These are phyloP conservation scores for Amphipyra berbera DNA, from an alignment of 2,888 invertebrate species.

Conservation along the genomic window DNA sequence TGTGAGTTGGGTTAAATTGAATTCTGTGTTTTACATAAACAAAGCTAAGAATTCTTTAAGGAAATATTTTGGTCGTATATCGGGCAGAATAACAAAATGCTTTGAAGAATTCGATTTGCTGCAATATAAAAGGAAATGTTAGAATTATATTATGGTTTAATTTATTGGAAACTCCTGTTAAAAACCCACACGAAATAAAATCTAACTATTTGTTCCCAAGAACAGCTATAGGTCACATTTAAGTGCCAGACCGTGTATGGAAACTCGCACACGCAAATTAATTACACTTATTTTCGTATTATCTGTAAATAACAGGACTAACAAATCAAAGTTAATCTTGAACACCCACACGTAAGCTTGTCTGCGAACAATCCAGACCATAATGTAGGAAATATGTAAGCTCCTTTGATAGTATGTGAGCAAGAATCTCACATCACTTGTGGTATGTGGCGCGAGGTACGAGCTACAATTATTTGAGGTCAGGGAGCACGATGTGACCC, in stretches of 20 bases:
- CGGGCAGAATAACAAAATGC: conserved; percentile 5
- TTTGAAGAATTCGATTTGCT: background rate
- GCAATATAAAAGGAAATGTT: too few species aligned
- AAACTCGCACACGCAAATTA: conserved; percentile 18
- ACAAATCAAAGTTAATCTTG: conserved; percentile 42
- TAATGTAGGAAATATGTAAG: conserved; percentile 49
- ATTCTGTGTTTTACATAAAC: conserved; percentile 27
- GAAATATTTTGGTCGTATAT: conserved; percentile 1
- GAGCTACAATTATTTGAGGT: conserved; percentile 64
- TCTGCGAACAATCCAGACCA: conserved; percentile 34
- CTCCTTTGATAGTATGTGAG: conserved; percentile 37
- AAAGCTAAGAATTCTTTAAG: conserved; percentile 20
- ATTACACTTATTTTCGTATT: conserved; percentile 19
- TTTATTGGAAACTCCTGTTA: conserved; percentile 28
- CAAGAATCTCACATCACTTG: conserved; percentile 49
- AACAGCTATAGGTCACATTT: conserved; percentile 15
- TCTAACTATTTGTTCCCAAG: conserved; percentile 6
- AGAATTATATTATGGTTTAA: too few species aligned
- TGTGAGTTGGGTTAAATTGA: conserved; percentile 40
- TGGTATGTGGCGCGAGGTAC: conserved; percentile 50
- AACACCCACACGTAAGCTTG: conserved; percentile 33
- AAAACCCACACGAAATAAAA: conserved; percentile 10
- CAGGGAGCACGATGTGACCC: conserved; percentile 57
- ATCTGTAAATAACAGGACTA: conserved; percentile 35
- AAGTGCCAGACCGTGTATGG: conserved; percentile 19